Percentiles rank a stretch among this genome's conserved stretches.
These are phyloP conservation scores for Petrocephalus zakoni DNA, from an alignment of 2,113 vertebrate genomes.

Conservation along the genomic window DNA sequence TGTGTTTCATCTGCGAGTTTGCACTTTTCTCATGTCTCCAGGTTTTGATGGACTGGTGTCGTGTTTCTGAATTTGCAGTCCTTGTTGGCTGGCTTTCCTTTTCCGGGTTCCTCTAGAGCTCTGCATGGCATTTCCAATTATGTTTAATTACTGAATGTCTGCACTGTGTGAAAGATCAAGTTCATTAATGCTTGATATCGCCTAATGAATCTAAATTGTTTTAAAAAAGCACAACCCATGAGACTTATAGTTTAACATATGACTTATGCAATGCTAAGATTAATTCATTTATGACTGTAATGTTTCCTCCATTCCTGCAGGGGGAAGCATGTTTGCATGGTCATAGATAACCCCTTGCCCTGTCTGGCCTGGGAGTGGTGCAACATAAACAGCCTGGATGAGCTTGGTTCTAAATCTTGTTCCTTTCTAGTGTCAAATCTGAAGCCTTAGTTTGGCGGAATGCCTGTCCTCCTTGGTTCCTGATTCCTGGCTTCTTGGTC, in stretches of 20 bases:
- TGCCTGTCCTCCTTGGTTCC: background rate
- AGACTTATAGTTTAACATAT: background rate
- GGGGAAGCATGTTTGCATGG: background rate
- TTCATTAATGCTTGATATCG: background rate
- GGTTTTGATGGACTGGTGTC: background rate
- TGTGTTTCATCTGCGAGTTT: background rate
- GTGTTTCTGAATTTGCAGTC: background rate
- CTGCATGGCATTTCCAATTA: background rate
- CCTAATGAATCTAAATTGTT: background rate
- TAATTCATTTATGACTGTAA: background rate
- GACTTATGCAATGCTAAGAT: background rate
- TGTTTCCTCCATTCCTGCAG: background rate
- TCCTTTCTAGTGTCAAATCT: background rate
- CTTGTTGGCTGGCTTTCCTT: background rate
- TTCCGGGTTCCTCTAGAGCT: background rate
- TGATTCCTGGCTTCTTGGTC: background rate
- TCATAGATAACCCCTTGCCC: background rate
- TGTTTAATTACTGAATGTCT: background rate
- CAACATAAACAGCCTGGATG: background rate
- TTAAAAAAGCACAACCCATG: background rate
- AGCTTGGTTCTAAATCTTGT: background rate
- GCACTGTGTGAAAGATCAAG: background rate
- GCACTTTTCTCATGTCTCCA: background rate
- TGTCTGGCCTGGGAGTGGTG: background rate
- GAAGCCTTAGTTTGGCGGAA: background rate